These are phyloP conservation scores for Muraenolepis orangiensis DNA, from an alignment of 2,797 vertebrate species.

Conservation along the genomic window DNA sequence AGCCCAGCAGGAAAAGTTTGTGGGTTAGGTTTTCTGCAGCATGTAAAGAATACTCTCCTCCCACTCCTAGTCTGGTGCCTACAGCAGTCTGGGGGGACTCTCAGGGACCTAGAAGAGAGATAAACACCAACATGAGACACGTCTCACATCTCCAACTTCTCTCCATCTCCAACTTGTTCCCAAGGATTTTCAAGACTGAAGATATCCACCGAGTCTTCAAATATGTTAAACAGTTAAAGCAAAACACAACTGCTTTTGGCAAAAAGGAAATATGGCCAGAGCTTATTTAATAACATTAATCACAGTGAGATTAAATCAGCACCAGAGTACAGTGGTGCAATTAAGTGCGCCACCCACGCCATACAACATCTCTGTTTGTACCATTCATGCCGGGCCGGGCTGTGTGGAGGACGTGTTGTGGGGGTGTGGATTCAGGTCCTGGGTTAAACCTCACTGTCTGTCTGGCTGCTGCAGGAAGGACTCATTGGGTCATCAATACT, in stretches of 20 bases:
- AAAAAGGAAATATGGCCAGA: no score
- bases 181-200: no score
- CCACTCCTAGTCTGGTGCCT: slow-evolving; percentile 20
- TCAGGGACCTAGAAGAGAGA: slow-evolving; percentile 67
- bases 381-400: slow-evolving; percentile 54
- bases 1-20: slow-evolving; percentile 36
- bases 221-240: no score
- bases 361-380: slow-evolving; percentile 54
- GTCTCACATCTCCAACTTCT: background rate
- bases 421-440: slow-evolving; percentile 60
- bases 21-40: slow-evolving; percentile 20
- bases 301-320: slow-evolving; percentile 5
- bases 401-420: slow-evolving; percentile 47
- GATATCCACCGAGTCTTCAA: no score
- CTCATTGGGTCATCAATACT: slow-evolving; percentile 77
- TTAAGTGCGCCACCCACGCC: slow-evolving; percentile 57
- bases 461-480: slow-evolving; percentile 74
- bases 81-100: slow-evolving; percentile 63
- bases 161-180: background rate
- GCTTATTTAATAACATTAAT: no score
- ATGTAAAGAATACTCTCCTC: slow-evolving; percentile 19
- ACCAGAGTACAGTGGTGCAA: slow-evolving; percentile 47
- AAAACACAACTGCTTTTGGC: slow-evolving; percentile 9
- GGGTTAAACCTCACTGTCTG: slow-evolving; percentile 63
- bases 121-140: slow-evolving; percentile 28